Conservation (phyloP, 2,113 vertebrate genomes). For the Triplophysa tibetana region DNA sequence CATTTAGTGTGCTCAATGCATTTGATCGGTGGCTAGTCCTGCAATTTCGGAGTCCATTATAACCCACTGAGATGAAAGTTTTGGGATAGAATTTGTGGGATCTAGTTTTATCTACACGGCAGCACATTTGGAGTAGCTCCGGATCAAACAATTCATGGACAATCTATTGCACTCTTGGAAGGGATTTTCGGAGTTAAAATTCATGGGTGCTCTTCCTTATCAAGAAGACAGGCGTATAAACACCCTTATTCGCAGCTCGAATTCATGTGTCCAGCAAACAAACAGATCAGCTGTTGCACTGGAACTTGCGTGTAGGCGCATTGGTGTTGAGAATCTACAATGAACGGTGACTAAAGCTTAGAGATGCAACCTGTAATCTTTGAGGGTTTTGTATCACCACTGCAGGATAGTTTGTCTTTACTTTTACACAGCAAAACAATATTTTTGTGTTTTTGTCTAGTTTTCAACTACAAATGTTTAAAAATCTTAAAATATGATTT, state of each 20-base stretch:
- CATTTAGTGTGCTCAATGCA: conserved; percentile 28
- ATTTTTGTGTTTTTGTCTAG: no score
- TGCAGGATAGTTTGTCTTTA: no score
- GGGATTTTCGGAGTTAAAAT: conserved; percentile 35
- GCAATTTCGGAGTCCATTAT: conserved; percentile 27
- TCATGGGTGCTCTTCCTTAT: conserved; percentile 13
- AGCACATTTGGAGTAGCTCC: conserved; percentile 2
- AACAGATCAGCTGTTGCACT: background rate
- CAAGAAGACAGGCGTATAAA: conserved; percentile 30
- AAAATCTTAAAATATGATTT: no score
- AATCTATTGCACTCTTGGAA: conserved; percentile 25
- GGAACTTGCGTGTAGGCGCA: background rate
- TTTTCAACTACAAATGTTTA: no score
- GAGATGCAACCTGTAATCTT: no score
- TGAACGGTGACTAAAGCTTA: background rate
- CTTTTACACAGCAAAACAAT: no score
- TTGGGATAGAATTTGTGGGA: conserved; percentile 2
- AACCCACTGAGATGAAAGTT: conserved; percentile 42
- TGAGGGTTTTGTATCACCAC: no score
- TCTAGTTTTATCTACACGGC: conserved; percentile 39
- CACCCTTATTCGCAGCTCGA: conserved; percentile 1
- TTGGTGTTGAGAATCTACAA: background rate
- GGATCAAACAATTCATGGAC: background rate
- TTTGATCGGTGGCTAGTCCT: conserved; percentile 3
- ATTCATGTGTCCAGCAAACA: background rate